Conservation (phyloP, 2,113 vertebrate genomes). For the Mesembrinibis cayennensis region DNA sequence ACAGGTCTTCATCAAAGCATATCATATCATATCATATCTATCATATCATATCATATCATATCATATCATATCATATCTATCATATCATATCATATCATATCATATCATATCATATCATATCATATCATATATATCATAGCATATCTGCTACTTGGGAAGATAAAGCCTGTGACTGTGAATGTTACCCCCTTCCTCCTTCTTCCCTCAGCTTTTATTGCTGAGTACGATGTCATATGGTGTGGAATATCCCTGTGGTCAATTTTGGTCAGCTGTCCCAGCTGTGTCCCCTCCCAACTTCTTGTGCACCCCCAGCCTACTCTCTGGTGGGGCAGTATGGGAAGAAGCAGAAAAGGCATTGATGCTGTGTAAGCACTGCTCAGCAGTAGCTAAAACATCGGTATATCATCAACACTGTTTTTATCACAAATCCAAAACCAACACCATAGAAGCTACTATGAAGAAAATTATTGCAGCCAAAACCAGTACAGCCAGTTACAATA, state of each 20-base stretch:
- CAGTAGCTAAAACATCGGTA: not conserved
- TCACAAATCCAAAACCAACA: not conserved
- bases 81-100: not conserved
- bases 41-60: no score
- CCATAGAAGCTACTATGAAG: not conserved
- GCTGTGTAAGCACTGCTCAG: not conserved
- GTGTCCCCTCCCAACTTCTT: not conserved
- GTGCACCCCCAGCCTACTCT: fast-evolving
- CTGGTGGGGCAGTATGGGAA: not conserved
- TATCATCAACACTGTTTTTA: not conserved
- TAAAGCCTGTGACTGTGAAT: not conserved
- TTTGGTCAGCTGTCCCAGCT: not conserved
- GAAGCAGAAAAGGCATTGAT: not conserved
- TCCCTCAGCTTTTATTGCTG: not conserved
- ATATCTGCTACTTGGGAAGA: not conserved
- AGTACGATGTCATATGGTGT: fast-evolving
- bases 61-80: not conserved
- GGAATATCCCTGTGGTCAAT: not conserved
- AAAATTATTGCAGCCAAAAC: not conserved
- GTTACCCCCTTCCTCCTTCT: not conserved
- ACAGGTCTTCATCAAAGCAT: not conserved
- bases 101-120: not conserved
- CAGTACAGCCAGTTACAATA: not conserved
- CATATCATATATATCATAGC: no score
- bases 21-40: not conserved